A percentile compares a stretch with the other conserved stretches of the same genome.
Evolutionary conservation across 2,888 invertebrate species (phyloP).

Genomic region (Tryphoninae sp.): DNA sequence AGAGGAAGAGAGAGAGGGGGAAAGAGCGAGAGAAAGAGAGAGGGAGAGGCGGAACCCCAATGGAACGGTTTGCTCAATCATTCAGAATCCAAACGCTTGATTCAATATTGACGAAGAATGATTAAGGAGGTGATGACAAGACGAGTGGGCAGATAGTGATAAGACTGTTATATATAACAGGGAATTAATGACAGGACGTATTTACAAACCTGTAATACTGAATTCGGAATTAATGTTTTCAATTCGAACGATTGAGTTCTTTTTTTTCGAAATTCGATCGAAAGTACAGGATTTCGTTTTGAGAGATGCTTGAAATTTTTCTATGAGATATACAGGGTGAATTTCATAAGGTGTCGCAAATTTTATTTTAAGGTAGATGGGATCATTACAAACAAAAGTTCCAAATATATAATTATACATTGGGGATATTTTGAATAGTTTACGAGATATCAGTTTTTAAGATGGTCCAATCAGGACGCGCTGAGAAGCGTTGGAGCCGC

Average conservation of each 20-base stretch:
- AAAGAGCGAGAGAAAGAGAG: too few relatives aligned
- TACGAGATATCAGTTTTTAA: too few relatives aligned
- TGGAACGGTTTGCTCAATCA: neutral
- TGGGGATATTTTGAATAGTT: too few relatives aligned
- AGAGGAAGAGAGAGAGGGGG: too few relatives aligned
- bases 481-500: too few relatives aligned
- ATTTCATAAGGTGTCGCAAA: too few relatives aligned
- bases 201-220: neutral
- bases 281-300: neutral
- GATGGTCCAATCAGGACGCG: too few relatives aligned
- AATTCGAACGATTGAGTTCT: neutral
- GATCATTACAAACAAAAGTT: too few relatives aligned
- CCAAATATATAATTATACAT: too few relatives aligned
- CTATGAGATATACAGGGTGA: neutral
- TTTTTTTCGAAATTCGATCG: neutral
- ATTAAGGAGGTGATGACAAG: conserved; percentile 11
- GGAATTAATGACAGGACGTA: neutral
- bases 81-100: conserved; percentile 10
- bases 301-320: neutral
- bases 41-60: neutral
- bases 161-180: neutral
- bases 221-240: neutral
- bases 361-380: too few relatives aligned
- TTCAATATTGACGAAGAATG: conserved; percentile 31
- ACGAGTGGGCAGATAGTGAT: neutral